phyloP scores from a whole-genome alignment of 2,888 invertebrate genomes.

The Drosophila yooni region DNA sequence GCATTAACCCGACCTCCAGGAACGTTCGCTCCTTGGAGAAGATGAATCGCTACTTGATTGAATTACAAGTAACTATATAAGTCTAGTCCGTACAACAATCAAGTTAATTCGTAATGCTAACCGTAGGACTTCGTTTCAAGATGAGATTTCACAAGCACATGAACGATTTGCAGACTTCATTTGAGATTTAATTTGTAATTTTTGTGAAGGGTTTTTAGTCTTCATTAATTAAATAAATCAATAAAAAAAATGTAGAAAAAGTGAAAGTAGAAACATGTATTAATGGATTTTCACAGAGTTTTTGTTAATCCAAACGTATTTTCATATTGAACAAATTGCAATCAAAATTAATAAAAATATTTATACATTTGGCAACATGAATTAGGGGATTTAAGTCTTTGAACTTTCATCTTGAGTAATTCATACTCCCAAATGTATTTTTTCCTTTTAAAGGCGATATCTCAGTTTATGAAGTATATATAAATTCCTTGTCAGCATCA shows the following conservation, averaged over 20 bases:
- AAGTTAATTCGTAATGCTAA: background rate
- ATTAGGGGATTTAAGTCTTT: background rate
- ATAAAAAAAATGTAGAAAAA: too few species aligned
- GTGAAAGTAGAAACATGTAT: background rate
- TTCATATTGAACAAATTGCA: background rate
- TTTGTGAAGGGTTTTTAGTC: accelerated
- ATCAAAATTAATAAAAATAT: background rate
- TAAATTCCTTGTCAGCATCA: background rate
- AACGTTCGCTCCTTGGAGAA: background rate
- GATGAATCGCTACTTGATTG: background rate
- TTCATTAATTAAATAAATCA: background rate
- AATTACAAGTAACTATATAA: background rate
- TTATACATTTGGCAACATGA: background rate
- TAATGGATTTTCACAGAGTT: too few species aligned
- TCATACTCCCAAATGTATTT: background rate
- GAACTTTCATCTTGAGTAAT: background rate
- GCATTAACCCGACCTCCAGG: accelerated
- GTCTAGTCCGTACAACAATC: background rate
- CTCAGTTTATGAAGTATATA: background rate
- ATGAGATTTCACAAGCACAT: background rate
- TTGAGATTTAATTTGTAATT: background rate
- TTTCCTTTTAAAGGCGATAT: background rate
- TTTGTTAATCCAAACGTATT: background rate
- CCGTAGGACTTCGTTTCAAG: background rate
- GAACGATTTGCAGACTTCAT: background rate